Evolutionary conservation across 2,888 invertebrate species (phyloP).

Genomic region (Galerucella pusilla): DNA sequence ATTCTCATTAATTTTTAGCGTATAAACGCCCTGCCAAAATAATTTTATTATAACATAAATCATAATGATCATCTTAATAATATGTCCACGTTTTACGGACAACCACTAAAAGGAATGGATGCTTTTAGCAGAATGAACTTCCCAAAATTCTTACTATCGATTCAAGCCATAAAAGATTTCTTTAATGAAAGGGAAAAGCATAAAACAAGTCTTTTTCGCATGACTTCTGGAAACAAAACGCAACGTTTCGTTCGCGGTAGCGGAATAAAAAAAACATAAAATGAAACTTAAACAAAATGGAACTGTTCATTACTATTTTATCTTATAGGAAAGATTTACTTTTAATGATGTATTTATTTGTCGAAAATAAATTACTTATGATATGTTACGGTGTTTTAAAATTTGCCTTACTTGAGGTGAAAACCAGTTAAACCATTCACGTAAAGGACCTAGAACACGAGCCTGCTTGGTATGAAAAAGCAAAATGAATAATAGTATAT

Average conservation of each 20-base stretch:
- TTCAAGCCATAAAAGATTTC: conserved; percentile 30
- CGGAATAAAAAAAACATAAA: conserved; percentile 6
- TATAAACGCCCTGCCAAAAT: background rate
- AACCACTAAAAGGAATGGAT: conserved; percentile 25
- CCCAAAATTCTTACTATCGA: conserved; percentile 25
- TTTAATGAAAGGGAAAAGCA: conserved; percentile 30
- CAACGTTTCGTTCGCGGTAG: conserved; percentile 1
- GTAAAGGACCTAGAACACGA: too few species aligned
- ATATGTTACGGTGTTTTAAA: background rate
- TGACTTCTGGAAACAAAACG: background rate
- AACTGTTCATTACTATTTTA: background rate
- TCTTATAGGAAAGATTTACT: background rate
- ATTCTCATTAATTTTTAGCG: background rate
- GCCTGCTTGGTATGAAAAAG: too few species aligned
- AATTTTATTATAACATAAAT: conserved; percentile 26
- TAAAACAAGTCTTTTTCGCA: conserved; percentile 35
- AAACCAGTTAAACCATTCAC: too few species aligned
- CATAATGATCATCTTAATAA: conserved; percentile 28
- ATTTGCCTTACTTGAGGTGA: too few species aligned
- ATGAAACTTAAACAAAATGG: conserved; percentile 1
- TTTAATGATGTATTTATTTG: background rate
- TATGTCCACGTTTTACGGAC: conserved; percentile 25
- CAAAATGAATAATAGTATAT: too few species aligned
- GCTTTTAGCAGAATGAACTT: conserved; percentile 34
- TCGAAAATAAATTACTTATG: background rate